These are phyloP conservation scores for Brachionus paranguensis DNA, from an alignment of 1,140 invertebrate genomes.

Conservation along the genomic window DNA sequence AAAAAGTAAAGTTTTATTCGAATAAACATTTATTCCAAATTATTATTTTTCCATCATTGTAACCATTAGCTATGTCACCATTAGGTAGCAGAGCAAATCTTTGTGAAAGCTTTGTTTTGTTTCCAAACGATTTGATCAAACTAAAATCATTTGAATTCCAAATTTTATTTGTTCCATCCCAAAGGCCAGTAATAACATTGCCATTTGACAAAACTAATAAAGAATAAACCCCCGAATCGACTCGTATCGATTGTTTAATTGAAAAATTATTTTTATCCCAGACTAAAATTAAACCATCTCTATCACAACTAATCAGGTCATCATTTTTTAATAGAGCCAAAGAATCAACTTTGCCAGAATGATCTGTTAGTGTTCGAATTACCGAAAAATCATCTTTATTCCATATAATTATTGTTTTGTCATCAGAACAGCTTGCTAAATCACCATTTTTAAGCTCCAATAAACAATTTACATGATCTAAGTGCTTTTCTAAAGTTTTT, in stretches of 20 bases:
- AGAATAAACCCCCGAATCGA: neutral
- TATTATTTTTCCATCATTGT: neutral
- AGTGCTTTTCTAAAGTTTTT: neutral
- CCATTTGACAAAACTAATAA: neutral
- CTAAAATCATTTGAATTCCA: neutral
- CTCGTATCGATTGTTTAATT: neutral
- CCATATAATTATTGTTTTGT: neutral
- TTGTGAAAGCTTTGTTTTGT: neutral
- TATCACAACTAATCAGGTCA: neutral
- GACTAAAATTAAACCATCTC: neutral
- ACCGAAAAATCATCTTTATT: neutral
- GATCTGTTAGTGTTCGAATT: neutral
- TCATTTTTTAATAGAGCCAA: neutral
- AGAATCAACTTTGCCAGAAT: neutral
- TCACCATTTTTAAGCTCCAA: neutral
- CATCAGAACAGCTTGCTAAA: neutral
- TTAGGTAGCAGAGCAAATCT: neutral
- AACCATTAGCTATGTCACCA: neutral
- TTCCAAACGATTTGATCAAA: neutral
- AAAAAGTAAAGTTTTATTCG: neutral
- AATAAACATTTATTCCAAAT: neutral
- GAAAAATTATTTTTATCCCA: neutral
- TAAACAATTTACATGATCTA: neutral
- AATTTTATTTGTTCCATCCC: neutral
- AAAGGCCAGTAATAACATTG: neutral